These are phyloP conservation scores for Carlito syrichta DNA, from an alignment of 2,113 vertebrate species.

Conservation along the genomic window DNA sequence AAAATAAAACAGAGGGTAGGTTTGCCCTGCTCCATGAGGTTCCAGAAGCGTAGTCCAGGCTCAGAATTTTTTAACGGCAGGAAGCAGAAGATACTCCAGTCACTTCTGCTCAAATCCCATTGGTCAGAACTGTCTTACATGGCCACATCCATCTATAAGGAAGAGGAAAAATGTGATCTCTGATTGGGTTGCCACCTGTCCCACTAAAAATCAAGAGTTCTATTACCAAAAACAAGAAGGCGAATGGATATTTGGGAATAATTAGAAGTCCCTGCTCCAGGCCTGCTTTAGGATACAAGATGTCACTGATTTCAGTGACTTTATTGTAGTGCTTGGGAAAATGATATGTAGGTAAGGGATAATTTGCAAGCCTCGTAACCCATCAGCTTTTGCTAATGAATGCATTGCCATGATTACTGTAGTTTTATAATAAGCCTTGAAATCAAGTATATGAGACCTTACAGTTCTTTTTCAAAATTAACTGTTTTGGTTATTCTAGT, in stretches of 20 bases:
- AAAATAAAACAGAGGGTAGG: not conserved
- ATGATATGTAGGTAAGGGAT: not conserved
- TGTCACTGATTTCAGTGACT: not conserved
- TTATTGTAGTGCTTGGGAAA: not conserved
- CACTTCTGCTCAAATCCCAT: not conserved
- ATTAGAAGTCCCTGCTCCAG: not conserved
- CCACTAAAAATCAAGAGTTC: not conserved
- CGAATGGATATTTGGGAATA: not conserved
- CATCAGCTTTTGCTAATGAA: not conserved
- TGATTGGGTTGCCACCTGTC: not conserved
- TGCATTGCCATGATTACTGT: not conserved
- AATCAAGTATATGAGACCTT: not conserved
- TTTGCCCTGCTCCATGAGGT: not conserved
- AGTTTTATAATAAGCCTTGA: not conserved
- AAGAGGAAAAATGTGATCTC: not conserved
- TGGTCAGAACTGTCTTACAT: not conserved
- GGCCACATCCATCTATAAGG: not conserved
- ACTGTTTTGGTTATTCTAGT: not conserved
- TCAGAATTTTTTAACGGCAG: not conserved
- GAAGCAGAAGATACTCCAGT: not conserved
- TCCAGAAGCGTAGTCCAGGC: not conserved
- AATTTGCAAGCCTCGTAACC: not conserved
- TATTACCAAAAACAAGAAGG: not conserved
- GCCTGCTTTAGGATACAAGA: not conserved
- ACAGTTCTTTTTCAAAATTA: not conserved